Evolutionary conservation across 2,113 vertebrate genomes (phyloP).

Genomic region (Nycticebus coucang): DNA sequence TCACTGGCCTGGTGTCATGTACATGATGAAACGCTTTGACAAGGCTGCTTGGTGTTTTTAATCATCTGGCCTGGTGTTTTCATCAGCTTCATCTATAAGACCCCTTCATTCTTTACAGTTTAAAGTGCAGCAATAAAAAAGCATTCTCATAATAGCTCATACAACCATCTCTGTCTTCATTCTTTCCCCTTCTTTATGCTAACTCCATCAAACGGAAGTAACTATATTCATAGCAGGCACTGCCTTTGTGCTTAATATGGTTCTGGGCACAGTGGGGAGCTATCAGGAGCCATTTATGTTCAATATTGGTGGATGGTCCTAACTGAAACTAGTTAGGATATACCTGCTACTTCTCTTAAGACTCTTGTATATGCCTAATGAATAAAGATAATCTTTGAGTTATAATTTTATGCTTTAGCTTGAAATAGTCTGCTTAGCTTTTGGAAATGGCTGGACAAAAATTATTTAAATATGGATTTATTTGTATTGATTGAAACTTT

Average conservation of each 20-base stretch:
- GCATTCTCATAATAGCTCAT: not conserved
- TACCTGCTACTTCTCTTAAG: not conserved
- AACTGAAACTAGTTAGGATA: not conserved
- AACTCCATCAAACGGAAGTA: not conserved
- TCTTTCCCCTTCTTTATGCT: not conserved
- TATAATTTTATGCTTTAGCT: not conserved
- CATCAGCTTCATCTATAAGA: not conserved
- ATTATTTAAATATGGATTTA: slow-evolving; percentile 49
- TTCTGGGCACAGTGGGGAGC: not conserved
- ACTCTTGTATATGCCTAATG: not conserved
- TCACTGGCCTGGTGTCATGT: not conserved
- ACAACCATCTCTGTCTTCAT: not conserved
- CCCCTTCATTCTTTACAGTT: not conserved
- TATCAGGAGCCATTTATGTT: not conserved
- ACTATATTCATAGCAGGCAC: not conserved
- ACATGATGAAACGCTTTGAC: not conserved
- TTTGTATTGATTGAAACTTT: slow-evolving; percentile 70
- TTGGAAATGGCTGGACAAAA: not conserved
- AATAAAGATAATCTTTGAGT: slow-evolving; percentile 57
- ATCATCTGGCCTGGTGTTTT: not conserved
- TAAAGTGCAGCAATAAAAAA: not conserved
- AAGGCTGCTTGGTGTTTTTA: not conserved
- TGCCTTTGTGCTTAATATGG: not conserved
- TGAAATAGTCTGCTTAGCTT: slow-evolving; percentile 51
- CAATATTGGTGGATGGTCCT: not conserved